A percentile compares a stretch with the other conserved stretches of the same genome.
These are phyloP conservation scores for Plusia festucae DNA, from an alignment of 2,888 invertebrate species.

Conservation along the genomic window DNA sequence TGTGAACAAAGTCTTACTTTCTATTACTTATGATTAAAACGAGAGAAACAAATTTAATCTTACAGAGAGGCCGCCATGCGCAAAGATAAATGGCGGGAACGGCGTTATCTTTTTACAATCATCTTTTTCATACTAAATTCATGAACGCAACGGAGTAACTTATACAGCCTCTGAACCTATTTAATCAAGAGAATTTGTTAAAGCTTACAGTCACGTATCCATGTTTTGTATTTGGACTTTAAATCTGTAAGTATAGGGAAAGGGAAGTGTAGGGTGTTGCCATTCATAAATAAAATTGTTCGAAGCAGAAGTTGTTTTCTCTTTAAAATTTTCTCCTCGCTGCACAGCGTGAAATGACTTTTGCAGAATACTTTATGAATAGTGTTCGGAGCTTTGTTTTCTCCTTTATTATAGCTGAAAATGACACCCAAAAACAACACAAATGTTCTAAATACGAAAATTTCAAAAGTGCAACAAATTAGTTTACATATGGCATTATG, in stretches of 20 bases:
- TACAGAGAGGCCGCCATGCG: slow-evolving; percentile 55
- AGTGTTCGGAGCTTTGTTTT: slow-evolving; percentile 14
- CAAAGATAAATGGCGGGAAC: slow-evolving; percentile 58
- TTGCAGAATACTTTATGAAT: slow-evolving; percentile 28
- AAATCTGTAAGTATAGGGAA: slow-evolving; percentile 1
- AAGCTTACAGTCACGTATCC: slow-evolving; percentile 17
- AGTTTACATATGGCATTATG: slow-evolving; percentile 42
- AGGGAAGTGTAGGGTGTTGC: slow-evolving; percentile 4
- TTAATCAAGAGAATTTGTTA: slow-evolving; percentile 68
- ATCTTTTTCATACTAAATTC: slow-evolving; percentile 65
- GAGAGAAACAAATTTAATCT: slow-evolving; percentile 56
- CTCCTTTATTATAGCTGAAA: background rate
- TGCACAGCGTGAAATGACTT: slow-evolving; percentile 32
- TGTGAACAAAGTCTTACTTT: slow-evolving; percentile 46
- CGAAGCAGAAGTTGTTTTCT: slow-evolving; percentile 6
- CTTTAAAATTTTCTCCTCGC: slow-evolving; percentile 13
- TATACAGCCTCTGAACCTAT: slow-evolving; percentile 62
- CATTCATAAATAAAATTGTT: slow-evolving; percentile 7
- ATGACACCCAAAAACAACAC: background rate
- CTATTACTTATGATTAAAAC: slow-evolving; percentile 51
- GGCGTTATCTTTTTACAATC: slow-evolving; percentile 58
- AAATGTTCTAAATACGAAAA: background rate
- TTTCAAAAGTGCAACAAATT: slow-evolving; percentile 34
- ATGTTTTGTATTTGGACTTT: slow-evolving; percentile 11
- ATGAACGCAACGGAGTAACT: slow-evolving; percentile 58